Conservation (phyloP, 2,888 invertebrate species). For the Volucella bombylans region DNA sequence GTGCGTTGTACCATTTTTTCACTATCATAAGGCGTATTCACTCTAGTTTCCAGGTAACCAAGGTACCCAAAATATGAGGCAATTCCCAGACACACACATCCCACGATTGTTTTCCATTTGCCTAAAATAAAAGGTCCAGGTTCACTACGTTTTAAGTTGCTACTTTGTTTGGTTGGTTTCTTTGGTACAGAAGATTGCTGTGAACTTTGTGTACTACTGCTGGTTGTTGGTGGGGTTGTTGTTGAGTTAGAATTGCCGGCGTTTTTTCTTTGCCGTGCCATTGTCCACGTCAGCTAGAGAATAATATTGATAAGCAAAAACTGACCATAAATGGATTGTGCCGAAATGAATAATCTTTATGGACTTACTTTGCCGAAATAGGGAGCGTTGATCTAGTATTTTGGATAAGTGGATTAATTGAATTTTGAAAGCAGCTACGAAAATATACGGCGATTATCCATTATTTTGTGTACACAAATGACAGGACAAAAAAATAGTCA, state of each 20-base stretch:
- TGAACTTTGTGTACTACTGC: constrained; percentile 65
- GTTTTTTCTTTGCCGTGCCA: constrained; percentile 67
- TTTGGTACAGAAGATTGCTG: constrained; percentile 60
- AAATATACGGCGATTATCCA: constrained; percentile 40
- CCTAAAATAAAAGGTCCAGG: constrained; percentile 78
- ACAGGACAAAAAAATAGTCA: constrained; percentile 35
- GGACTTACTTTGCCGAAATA: constrained; percentile 45
- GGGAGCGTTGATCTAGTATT: constrained; percentile 8
- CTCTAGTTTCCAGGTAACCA: constrained; percentile 93
- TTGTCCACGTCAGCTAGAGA: constrained; percentile 62
- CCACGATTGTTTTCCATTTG: constrained; percentile 86
- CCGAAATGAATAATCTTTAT: background rate
- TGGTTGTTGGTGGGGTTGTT: constrained; percentile 60
- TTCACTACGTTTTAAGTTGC: constrained; percentile 32
- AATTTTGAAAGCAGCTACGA: constrained; percentile 36
- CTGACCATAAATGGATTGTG: background rate
- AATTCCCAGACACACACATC: constrained; percentile 86
- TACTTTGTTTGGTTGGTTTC: constrained; percentile 52
- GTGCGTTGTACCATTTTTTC: constrained; percentile 88
- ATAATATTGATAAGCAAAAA: background rate
- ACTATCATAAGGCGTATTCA: constrained; percentile 92
- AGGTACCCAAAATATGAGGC: constrained; percentile 90
- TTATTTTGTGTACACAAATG: constrained; percentile 68
- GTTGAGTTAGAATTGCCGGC: constrained; percentile 57
- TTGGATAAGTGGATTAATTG: constrained; percentile 22